These are phyloP conservation scores for Chiridota heheva DNA, from an alignment of 35 echinoderm and acorn worm genomes.

Conservation along the genomic window DNA sequence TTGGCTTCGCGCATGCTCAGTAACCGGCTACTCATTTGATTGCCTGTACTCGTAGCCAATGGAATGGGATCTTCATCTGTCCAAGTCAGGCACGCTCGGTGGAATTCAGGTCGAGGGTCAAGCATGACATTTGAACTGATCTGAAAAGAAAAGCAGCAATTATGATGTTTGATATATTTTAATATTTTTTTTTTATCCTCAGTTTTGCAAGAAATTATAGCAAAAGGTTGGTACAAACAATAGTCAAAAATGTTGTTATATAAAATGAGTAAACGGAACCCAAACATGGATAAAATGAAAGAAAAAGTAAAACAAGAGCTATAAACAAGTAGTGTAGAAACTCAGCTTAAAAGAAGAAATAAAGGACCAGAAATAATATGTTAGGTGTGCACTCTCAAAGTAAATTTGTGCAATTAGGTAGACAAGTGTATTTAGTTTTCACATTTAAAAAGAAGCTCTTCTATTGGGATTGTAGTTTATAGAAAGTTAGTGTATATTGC, in stretches of 20 bases:
- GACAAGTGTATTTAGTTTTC: no score
- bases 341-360: no score
- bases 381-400: no score
- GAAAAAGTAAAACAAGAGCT: no score
- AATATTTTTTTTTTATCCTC: not conserved
- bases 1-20: slow-evolving; percentile 86
- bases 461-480: no score
- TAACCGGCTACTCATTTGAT: slow-evolving; percentile 89
- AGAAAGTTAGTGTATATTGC: no score
- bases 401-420: no score
- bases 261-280: no score
- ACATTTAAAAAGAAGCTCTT: no score
- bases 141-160: slow-evolving; percentile 33
- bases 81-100: slow-evolving; percentile 67
- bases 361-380: no score
- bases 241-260: no score
- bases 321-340: slow-evolving; percentile 17
- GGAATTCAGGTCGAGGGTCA: slow-evolving; percentile 88
- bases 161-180: not conserved
- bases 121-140: slow-evolving; percentile 63
- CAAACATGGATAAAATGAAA: no score
- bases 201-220: not conserved
- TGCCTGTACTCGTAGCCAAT: slow-evolving; percentile 77
- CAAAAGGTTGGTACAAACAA: not conserved
- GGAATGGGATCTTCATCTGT: slow-evolving; percentile 54